phyloP scores from a whole-genome alignment of 2,888 invertebrate species.

The Dioctria linearis region DNA sequence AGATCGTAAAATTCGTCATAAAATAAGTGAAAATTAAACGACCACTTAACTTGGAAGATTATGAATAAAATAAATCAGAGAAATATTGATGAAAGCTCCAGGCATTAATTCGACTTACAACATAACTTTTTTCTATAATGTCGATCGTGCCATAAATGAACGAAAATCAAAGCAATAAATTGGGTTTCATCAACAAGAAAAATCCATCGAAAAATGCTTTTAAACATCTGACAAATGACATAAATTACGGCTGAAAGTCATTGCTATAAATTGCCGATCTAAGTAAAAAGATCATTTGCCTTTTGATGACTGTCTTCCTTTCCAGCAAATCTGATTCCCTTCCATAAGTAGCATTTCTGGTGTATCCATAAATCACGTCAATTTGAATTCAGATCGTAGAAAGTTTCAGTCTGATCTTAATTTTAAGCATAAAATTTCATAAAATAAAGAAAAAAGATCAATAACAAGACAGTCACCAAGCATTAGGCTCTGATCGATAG shows the following conservation, averaged over 20 bases:
- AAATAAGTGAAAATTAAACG: no score
- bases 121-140: neutral
- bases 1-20: no score
- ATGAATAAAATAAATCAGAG: no score
- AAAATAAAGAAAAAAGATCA: neutral
- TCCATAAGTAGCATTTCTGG: conserved; percentile 35
- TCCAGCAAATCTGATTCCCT: no score
- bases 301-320: no score
- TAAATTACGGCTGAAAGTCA: conserved; percentile 5
- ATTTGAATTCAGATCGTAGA: conserved; percentile 36
- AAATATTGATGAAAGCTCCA: no score
- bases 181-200: conserved; percentile 41
- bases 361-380: conserved; percentile 40
- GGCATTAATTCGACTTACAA: no score
- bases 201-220: conserved; percentile 49
- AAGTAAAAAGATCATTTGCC: conserved; percentile 27
- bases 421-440: conserved; percentile 29
- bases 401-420: conserved; percentile 45
- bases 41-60: no score
- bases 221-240: conserved; percentile 31
- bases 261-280: neutral
- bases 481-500: no score
- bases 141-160: neutral
- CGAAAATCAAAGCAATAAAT: conserved; percentile 14
- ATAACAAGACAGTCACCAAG: no score